phyloP scores from a whole-genome alignment of 2,797 vertebrate species.

The Macropus fuliginosus region DNA sequence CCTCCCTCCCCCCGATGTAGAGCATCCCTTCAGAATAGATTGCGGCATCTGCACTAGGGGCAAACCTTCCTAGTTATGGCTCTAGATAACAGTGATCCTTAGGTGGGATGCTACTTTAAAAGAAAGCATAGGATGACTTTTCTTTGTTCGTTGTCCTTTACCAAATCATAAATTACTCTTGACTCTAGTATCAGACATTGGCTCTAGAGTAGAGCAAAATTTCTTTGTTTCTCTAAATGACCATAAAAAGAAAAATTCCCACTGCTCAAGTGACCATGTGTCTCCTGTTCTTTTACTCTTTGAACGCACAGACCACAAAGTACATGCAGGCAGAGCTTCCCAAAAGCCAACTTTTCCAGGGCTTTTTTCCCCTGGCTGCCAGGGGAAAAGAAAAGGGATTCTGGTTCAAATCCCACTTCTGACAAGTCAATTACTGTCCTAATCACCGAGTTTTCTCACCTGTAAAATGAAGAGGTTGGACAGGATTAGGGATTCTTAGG shows the following conservation, averaged over 20 bases:
- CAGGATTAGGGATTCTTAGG: not conserved
- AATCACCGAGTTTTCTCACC: not conserved
- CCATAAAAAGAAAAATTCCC: not conserved
- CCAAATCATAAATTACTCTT: not conserved
- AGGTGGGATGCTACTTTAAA: not conserved
- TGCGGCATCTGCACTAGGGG: not conserved
- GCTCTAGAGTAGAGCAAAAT: not conserved
- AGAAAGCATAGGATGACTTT: not conserved
- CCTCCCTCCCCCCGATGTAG: not conserved
- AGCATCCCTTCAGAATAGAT: not conserved
- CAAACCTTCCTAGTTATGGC: not conserved
- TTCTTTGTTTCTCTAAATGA: not conserved
- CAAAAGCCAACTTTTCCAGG: not conserved
- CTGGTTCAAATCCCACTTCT: not conserved
- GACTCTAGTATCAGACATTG: not conserved
- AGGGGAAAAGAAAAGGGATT: not conserved
- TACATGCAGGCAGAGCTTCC: not conserved
- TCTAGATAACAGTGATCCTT: not conserved
- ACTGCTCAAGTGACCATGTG: not conserved
- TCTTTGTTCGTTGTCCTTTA: not conserved
- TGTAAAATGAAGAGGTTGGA: not conserved
- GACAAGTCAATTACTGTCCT: not conserved
- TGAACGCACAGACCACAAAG: no score
- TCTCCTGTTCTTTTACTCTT: not conserved
- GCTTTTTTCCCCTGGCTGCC: no score